Conservation (phyloP, 1,140 invertebrate genomes). For the Sinella curviseta region DNA sequence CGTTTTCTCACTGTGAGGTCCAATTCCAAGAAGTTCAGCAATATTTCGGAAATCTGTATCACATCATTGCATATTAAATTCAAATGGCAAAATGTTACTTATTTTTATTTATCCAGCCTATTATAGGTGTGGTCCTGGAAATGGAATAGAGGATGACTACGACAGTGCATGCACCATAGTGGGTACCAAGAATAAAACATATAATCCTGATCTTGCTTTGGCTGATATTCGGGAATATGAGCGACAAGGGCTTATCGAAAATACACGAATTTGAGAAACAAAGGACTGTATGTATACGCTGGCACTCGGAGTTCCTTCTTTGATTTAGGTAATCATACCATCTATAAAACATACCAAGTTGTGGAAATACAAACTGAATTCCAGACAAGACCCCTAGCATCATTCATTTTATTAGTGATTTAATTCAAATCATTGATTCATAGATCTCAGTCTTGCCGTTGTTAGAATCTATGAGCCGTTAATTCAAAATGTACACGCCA, state of each 20-base stretch:
- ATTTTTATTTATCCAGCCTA: no score
- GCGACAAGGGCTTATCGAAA: conserved; percentile 37
- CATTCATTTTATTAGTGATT: no score
- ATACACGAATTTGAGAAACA: conserved; percentile 41
- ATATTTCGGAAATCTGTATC: neutral
- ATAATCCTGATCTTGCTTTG: conserved; percentile 33
- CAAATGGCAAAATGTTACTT: no score
- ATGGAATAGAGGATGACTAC: conserved; percentile 37
- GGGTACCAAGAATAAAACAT: conserved; percentile 20
- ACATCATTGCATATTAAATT: neutral
- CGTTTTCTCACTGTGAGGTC: conserved; percentile 41
- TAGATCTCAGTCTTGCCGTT: conserved; percentile 40
- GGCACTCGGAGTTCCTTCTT: conserved; percentile 41
- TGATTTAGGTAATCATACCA: conserved; percentile 42
- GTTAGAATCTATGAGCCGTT: conserved; percentile 42
- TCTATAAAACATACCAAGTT: no score
- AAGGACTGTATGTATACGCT: conserved; percentile 43
- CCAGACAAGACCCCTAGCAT: no score
- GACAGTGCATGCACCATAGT: conserved; percentile 39
- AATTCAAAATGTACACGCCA: conserved; percentile 35
- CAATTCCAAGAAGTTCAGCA: no score
- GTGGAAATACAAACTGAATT: no score
- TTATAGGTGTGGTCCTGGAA: conserved; percentile 44
- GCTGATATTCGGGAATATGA: conserved; percentile 41
- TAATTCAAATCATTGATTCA: neutral